Conservation (phyloP, 2,113 vertebrate species). For the Aphyosemion australe region DNA sequence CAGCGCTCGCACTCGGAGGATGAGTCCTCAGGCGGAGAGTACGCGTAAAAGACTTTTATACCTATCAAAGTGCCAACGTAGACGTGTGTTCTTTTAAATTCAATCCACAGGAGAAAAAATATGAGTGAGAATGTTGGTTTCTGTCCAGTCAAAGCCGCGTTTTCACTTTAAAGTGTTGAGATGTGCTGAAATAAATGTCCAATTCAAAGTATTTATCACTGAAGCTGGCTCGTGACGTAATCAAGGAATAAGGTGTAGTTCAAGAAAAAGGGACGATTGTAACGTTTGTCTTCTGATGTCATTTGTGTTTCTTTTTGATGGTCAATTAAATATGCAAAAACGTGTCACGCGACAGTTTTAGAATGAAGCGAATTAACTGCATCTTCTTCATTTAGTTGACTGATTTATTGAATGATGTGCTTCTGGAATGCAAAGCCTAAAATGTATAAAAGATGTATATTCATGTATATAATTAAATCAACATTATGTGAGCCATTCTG, state of each 20-base stretch:
- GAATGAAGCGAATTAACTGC: slow-evolving; percentile 38
- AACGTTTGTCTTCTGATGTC: slow-evolving; percentile 47
- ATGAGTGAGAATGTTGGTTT: slow-evolving; percentile 70
- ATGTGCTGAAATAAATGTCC: slow-evolving; percentile 72
- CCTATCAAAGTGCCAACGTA: slow-evolving; percentile 64
- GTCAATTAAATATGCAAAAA: slow-evolving; percentile 83
- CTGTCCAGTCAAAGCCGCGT: slow-evolving; percentile 43
- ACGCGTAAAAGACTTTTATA: slow-evolving; percentile 80
- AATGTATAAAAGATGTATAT: slow-evolving; percentile 80
- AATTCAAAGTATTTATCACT: slow-evolving; percentile 65
- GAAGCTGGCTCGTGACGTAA: slow-evolving; percentile 72
- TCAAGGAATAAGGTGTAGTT: slow-evolving; percentile 80
- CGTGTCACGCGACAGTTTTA: slow-evolving; percentile 56
- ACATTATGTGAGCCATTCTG: slow-evolving; percentile 44
- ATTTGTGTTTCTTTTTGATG: slow-evolving; percentile 74
- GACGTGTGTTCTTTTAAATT: slow-evolving; percentile 59
- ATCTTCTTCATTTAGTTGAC: slow-evolving; percentile 43
- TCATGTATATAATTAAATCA: slow-evolving; percentile 81
- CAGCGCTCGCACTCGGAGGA: slow-evolving; percentile 79
- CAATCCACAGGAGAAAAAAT: slow-evolving; percentile 74
- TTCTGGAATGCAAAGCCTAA: slow-evolving; percentile 76
- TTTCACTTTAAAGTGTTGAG: slow-evolving; percentile 54
- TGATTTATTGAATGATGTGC: slow-evolving; percentile 61
- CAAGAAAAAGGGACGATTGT: slow-evolving; percentile 42
- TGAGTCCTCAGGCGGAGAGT: slow-evolving; percentile 86